phyloP scores from a whole-genome alignment of 2,797 vertebrate species.

The Gorsachius magnificus region DNA sequence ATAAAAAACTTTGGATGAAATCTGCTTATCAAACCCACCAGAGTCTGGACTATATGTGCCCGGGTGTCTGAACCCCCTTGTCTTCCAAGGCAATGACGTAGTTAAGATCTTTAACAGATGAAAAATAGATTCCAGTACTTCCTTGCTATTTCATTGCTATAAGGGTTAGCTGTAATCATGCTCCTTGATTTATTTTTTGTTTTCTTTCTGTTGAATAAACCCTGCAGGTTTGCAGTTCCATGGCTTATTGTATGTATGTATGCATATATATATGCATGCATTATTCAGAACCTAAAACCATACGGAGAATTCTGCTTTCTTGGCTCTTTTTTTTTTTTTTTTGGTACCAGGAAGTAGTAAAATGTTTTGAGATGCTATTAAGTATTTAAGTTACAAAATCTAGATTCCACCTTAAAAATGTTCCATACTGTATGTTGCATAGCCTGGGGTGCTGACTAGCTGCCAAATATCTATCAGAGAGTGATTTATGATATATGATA shows the following conservation, averaged over 20 bases:
- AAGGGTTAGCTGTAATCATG: neutral
- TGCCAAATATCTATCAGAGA: slow-evolving; percentile 93
- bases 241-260: slow-evolving; percentile 1
- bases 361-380: slow-evolving; percentile 74
- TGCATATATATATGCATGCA: neutral
- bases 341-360: slow-evolving; percentile 63
- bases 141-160: neutral
- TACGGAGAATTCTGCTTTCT: slow-evolving; percentile 49
- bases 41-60: neutral
- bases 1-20: neutral
- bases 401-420: slow-evolving; percentile 92
- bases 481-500: slow-evolving; percentile 97
- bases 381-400: slow-evolving; percentile 79
- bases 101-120: slow-evolving; percentile 17
- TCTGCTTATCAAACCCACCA: neutral
- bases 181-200: slow-evolving; percentile 10
- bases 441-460: slow-evolving; percentile 81
- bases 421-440: slow-evolving; percentile 82
- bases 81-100: neutral
- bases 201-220: slow-evolving; percentile 37
- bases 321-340: neutral
- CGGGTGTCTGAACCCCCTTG: neutral
- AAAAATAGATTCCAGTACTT: slow-evolving; percentile 26
- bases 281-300: slow-evolving; percentile 65
- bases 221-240: slow-evolving; percentile 59